Evolutionary conservation across 2,113 vertebrate genomes (phyloP).

Genomic region (Cavia aperea): DNA sequence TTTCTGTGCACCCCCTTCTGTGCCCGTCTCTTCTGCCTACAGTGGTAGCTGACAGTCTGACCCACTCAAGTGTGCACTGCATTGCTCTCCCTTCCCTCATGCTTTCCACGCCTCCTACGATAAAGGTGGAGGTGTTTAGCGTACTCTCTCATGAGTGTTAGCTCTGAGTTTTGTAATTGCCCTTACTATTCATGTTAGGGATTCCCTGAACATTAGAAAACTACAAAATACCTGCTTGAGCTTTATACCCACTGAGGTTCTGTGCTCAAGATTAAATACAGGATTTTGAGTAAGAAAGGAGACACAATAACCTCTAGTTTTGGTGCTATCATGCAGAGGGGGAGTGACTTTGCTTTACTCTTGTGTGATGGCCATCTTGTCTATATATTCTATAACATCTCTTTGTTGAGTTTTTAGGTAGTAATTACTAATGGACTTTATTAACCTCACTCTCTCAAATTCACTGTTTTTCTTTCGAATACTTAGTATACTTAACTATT

Average conservation of each 20-base stretch:
- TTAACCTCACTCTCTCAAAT: background rate
- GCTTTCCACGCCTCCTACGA: background rate
- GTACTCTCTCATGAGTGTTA: background rate
- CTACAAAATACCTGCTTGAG: background rate
- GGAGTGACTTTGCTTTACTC: background rate
- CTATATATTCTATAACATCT: background rate
- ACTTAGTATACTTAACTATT: background rate
- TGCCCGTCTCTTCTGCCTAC: background rate
- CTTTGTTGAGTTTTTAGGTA: background rate
- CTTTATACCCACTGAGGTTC: constrained; percentile 3
- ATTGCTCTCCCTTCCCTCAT: background rate
- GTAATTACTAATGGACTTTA: background rate
- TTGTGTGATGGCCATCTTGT: background rate
- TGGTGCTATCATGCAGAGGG: background rate
- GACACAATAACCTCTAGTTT: background rate
- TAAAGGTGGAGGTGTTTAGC: background rate
- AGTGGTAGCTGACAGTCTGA: background rate
- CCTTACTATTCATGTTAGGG: background rate
- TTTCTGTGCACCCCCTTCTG: background rate
- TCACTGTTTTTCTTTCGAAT: background rate
- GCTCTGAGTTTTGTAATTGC: background rate
- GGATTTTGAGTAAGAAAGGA: background rate
- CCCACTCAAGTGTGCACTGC: background rate
- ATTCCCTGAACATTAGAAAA: background rate
- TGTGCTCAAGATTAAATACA: background rate